phyloP scores from a whole-genome alignment of 2,797 vertebrate species.

The Brotula barbata region DNA sequence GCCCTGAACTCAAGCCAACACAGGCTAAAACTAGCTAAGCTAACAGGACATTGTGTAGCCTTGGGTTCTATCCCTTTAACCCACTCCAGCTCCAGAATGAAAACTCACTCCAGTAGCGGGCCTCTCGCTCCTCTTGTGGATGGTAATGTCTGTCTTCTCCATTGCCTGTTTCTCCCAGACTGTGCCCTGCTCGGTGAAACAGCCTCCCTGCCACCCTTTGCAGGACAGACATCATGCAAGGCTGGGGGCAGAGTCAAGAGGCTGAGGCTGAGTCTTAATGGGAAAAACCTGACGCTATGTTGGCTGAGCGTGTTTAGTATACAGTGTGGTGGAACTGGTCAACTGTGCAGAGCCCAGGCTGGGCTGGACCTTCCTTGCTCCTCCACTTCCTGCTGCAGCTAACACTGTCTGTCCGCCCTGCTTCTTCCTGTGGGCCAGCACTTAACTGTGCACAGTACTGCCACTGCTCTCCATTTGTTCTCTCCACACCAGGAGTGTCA shows the following conservation, averaged over 20 bases:
- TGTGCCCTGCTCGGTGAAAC: conserved; percentile 74
- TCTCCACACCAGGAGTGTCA: conserved; percentile 22
- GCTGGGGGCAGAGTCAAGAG: conserved; percentile 37
- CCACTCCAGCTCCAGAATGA: conserved; percentile 36
- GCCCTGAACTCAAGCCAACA: conserved; percentile 1
- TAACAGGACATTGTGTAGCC: conserved; percentile 18
- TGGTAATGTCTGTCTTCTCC: conserved; percentile 65
- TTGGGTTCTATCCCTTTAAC: conserved; percentile 47
- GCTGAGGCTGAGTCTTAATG: background rate
- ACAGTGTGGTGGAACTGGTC: conserved; percentile 36
- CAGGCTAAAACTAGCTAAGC: conserved; percentile 17
- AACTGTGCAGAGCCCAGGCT: conserved; percentile 41
- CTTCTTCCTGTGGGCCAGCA: conserved; percentile 75
- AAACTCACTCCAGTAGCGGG: conserved; percentile 76
- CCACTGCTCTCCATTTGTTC: conserved; percentile 24
- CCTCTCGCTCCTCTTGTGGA: conserved; percentile 75
- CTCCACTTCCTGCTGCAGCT: conserved; percentile 74
- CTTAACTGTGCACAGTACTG: conserved; percentile 42
- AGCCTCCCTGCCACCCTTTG: conserved; percentile 78
- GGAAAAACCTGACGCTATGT: conserved; percentile 24
- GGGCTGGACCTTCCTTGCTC: conserved; percentile 72
- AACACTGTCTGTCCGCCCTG: conserved; percentile 63
- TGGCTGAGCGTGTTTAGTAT: conserved; percentile 25
- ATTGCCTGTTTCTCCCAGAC: conserved; percentile 62
- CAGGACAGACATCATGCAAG: conserved; percentile 74